Percentiles rank a stretch among this genome's conserved stretches.
Evolutionary conservation across 2,888 invertebrate species (phyloP).

Genomic region (Biston stratarius): DNA sequence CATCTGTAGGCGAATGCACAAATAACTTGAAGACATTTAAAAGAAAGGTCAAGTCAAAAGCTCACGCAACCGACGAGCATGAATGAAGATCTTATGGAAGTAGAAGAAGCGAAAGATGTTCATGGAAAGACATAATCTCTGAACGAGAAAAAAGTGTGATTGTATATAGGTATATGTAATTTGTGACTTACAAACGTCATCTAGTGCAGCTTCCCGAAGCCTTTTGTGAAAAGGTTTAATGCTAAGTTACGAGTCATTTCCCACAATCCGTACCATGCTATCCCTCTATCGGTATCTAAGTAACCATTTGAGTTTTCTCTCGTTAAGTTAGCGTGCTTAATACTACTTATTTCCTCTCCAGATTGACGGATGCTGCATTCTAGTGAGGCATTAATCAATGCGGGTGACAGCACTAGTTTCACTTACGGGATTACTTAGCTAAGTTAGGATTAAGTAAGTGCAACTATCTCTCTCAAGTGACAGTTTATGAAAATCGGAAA

Average conservation of each 20-base stretch:
- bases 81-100: too few species aligned
- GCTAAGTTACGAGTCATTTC: neutral
- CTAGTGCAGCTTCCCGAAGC: too few species aligned
- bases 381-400: slow-evolving; percentile 27
- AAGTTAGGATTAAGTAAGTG: slow-evolving; percentile 23
- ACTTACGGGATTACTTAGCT: slow-evolving; percentile 20
- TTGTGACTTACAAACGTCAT: too few species aligned
- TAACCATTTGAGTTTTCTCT: slow-evolving; percentile 30
- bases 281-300: slow-evolving; percentile 18
- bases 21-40: too few species aligned
- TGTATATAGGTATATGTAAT: too few species aligned
- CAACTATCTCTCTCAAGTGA: neutral
- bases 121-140: too few species aligned
- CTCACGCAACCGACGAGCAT: too few species aligned
- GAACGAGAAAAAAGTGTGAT: too few species aligned
- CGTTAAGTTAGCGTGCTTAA: slow-evolving; percentile 31
- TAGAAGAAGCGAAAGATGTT: too few species aligned
- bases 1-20: too few species aligned
- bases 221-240: neutral
- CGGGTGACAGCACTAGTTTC: slow-evolving; percentile 27
- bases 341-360: slow-evolving; percentile 20
- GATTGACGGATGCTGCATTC: slow-evolving; percentile 34
- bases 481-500: neutral
- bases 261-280: slow-evolving; percentile 9
- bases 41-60: too few species aligned